Evolutionary conservation across 2,888 invertebrate species (phyloP).

Genomic region (Digitonthophagus gazella): DNA sequence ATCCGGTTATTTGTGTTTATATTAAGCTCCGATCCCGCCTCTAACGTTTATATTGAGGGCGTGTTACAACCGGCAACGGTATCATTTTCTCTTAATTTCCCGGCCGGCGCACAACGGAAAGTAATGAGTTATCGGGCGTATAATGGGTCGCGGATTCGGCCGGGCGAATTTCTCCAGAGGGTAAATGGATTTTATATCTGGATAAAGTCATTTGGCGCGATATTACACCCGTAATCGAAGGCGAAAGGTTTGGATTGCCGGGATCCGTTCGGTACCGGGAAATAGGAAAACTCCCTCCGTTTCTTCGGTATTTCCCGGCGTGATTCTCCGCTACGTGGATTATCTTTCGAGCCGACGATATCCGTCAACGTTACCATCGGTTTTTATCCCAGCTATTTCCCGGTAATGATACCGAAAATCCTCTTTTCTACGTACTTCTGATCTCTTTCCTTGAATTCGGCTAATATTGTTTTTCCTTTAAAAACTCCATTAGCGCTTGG

Average conservation of each 20-base stretch:
- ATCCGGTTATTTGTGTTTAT: neutral
- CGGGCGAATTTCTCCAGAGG: neutral
- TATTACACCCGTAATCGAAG: conserved; percentile 40
- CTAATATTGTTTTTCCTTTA: neutral
- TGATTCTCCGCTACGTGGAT: neutral
- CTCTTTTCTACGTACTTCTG: neutral
- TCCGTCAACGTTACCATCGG: neutral
- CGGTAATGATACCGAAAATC: neutral
- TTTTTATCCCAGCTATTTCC: neutral
- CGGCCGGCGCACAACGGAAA: neutral
- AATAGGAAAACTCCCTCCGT: neutral
- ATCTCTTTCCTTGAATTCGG: neutral
- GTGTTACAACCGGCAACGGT: neutral
- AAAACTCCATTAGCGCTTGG: neutral
- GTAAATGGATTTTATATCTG: conserved; percentile 20
- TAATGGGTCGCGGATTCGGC: neutral
- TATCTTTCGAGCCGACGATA: neutral
- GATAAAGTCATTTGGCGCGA: conserved; percentile 27
- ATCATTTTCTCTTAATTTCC: neutral
- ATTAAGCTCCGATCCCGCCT: neutral
- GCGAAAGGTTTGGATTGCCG: conserved; percentile 46
- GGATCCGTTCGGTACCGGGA: conserved; percentile 34
- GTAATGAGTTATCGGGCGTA: neutral
- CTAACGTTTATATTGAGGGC: neutral
- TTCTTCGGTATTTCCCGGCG: neutral